A percentile compares a stretch with the other conserved stretches of the same genome.
These are phyloP conservation scores for Folsomia manolachei DNA, from an alignment of 2,888 invertebrate species.

Conservation along the genomic window DNA sequence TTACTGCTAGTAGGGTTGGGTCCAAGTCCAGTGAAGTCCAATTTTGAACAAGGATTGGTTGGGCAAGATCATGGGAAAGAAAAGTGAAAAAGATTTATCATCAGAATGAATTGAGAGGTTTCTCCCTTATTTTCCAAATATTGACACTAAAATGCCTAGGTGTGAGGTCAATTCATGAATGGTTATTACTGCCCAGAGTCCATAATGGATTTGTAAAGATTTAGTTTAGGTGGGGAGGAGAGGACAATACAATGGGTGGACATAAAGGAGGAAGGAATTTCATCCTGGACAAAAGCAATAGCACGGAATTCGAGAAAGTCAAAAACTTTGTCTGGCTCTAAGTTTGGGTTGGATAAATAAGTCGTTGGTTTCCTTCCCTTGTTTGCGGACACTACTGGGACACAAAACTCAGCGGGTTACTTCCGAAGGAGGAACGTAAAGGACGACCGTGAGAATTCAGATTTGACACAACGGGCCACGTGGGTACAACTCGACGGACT, in stretches of 20 bases:
- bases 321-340: conserved; percentile 10
- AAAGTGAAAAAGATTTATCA: conserved; percentile 19
- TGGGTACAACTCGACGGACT: conserved; percentile 43
- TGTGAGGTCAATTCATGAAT: conserved; percentile 47
- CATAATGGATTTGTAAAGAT: conserved; percentile 31
- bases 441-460: conserved; percentile 49
- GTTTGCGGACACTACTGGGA: conserved; percentile 29
- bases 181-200: conserved; percentile 28
- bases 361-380: conserved; percentile 18
- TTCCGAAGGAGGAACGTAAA: conserved; percentile 50
- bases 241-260: conserved; percentile 37
- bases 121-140: conserved; percentile 47
- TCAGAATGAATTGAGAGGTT: conserved; percentile 31
- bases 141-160: conserved; percentile 48
- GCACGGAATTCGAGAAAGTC: conserved; percentile 31
- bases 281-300: conserved; percentile 17
- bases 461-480: conserved; percentile 42
- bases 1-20: too few relatives aligned
- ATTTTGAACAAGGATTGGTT: too few relatives aligned
- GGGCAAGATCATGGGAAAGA: not conserved
- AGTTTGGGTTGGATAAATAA: too few relatives aligned
- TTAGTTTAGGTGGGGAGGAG: conserved; percentile 24
- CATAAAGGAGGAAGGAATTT: conserved; percentile 39
- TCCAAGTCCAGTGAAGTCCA: too few relatives aligned
- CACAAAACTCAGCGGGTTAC: conserved; percentile 45